Conservation (phyloP, 1,140 invertebrate species). For the Panulirus ornatus region DNA sequence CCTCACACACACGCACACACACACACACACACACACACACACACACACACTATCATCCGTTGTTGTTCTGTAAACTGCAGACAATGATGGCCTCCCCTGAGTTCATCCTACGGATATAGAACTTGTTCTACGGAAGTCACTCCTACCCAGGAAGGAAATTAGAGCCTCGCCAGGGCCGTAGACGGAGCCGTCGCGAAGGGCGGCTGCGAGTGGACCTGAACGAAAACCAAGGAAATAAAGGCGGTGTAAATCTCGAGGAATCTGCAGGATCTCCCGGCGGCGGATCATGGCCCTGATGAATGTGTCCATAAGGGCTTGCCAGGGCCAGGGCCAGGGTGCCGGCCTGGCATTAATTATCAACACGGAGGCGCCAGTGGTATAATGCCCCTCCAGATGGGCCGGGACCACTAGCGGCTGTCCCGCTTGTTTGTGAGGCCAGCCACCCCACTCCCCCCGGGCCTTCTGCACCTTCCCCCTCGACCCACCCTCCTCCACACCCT, state of each 20-base stretch:
- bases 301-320: constrained; percentile 67
- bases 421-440: constrained; percentile 44
- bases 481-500: no score
- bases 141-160: no score
- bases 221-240: constrained; percentile 49
- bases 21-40: no score
- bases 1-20: no score
- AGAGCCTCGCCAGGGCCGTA: no score
- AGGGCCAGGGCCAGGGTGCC: background rate
- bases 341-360: constrained; percentile 54
- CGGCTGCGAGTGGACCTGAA: constrained; percentile 10
- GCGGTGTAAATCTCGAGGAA: constrained; percentile 54
- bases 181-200: no score
- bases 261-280: constrained; percentile 51
- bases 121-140: no score
- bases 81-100: no score
- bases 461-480: no score
- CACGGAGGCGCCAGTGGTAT: constrained; percentile 49
- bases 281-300: constrained; percentile 65
- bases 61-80: no score
- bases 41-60: no score
- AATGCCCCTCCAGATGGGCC: constrained; percentile 58
- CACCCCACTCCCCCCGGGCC: background rate
- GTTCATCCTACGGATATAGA: no score
- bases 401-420: constrained; percentile 58